Evolutionary conservation across 1,140 invertebrate species (phyloP).

Genomic region (Andricus grossulariae): DNA sequence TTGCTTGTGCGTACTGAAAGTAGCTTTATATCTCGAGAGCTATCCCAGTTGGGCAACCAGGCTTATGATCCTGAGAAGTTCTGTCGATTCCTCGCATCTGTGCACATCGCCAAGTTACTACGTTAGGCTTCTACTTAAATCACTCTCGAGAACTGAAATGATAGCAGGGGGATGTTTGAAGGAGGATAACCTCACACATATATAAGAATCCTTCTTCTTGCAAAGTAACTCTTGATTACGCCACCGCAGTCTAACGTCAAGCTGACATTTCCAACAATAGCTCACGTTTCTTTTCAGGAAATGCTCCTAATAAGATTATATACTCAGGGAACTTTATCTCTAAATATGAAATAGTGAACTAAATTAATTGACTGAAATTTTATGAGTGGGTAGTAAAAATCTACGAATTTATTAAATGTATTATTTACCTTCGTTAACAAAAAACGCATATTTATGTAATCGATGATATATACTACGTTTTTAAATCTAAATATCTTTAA

Average conservation of each 20-base stretch:
- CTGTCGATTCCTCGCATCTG: conserved; percentile 76
- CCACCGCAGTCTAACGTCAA: conserved; percentile 10
- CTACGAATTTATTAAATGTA: too few species aligned
- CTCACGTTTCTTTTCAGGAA: background rate
- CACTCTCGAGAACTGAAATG: conserved; percentile 59
- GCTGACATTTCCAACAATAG: background rate
- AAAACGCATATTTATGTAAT: too few species aligned
- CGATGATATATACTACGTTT: too few species aligned
- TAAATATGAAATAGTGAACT: too few species aligned
- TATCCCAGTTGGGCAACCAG: conserved; percentile 33
- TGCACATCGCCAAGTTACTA: conserved; percentile 68
- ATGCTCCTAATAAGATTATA: too few species aligned
- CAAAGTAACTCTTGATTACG: conserved; percentile 24
- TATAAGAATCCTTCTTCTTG: conserved; percentile 24
- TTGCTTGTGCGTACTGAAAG: conserved; percentile 2
- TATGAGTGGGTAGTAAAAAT: too few species aligned
- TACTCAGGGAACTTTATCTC: too few species aligned
- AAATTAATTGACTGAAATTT: too few species aligned
- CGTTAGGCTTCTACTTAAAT: conserved; percentile 70
- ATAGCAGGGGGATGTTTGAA: conserved; percentile 33
- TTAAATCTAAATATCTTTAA: too few species aligned
- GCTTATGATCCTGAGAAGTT: conserved; percentile 68
- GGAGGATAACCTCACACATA: conserved; percentile 11
- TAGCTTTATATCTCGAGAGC: conserved; percentile 14
- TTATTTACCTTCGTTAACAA: too few species aligned